Evolutionary conservation across 30 jellyfish, hydroid and myxozoan species (phyloP).

Genomic region (Turritopsis dohrnii): DNA sequence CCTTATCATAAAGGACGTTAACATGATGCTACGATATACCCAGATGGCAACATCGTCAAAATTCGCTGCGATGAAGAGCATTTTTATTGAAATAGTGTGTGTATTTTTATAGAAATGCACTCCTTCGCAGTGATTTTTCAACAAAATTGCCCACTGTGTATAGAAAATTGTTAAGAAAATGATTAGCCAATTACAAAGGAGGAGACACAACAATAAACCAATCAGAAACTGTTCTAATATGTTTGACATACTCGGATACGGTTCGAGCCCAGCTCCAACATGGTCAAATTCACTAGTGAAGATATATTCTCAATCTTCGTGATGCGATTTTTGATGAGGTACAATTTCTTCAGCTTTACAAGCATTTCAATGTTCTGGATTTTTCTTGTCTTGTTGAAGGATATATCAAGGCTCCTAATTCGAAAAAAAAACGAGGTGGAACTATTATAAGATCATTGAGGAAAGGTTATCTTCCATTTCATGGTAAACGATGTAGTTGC

Average conservation of each 20-base stretch:
- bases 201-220: neutral
- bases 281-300: slow-evolving; percentile 46
- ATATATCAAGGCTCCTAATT: slow-evolving; percentile 67
- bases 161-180: too few relatives aligned
- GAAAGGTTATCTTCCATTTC: neutral
- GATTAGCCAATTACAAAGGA: neutral
- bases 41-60: too few relatives aligned
- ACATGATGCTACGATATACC: too few relatives aligned
- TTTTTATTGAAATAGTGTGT: too few relatives aligned
- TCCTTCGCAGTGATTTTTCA: too few relatives aligned
- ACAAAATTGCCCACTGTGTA: too few relatives aligned
- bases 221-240: too few relatives aligned
- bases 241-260: slow-evolving; percentile 74
- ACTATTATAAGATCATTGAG: neutral
- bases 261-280: slow-evolving; percentile 95
- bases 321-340: slow-evolving; percentile 63
- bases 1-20: too few relatives aligned
- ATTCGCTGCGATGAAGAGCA: too few relatives aligned
- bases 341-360: slow-evolving; percentile 46
- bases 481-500: neutral
- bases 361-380: slow-evolving; percentile 60
- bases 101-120: too few relatives aligned
- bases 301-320: slow-evolving; percentile 60
- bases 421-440: too few relatives aligned
- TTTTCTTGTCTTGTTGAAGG: slow-evolving; percentile 66